phyloP scores from a whole-genome alignment of 2,113 vertebrate species.

The Elephas maximus region DNA sequence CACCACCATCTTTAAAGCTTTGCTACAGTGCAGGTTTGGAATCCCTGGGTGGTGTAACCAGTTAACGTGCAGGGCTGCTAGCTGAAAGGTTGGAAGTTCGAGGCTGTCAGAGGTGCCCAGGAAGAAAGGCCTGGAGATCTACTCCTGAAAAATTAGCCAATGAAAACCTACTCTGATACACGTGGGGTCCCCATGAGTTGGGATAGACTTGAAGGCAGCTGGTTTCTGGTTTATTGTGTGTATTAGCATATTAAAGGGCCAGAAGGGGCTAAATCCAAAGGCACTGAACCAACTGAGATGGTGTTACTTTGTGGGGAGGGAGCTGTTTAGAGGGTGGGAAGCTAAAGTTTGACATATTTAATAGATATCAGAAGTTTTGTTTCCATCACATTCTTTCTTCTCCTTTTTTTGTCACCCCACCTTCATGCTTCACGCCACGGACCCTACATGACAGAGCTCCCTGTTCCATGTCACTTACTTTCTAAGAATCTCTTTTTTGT shows the following conservation, averaged over 20 bases:
- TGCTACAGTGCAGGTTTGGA: no score
- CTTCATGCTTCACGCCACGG: not conserved
- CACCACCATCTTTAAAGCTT: not conserved
- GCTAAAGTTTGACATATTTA: not conserved
- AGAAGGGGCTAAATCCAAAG: not conserved
- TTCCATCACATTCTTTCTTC: not conserved
- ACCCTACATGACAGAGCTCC: not conserved
- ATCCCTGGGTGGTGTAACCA: not conserved
- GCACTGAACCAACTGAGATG: not conserved
- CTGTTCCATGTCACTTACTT: not conserved
- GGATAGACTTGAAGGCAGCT: not conserved
- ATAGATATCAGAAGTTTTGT: not conserved
- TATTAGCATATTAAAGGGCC: not conserved
- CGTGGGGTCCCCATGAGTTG: not conserved
- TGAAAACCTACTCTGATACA: not conserved
- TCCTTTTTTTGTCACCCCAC: not conserved
- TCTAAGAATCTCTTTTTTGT: not conserved
- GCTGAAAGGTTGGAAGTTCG: not conserved
- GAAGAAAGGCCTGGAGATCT: not conserved
- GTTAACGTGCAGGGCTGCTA: not conserved
- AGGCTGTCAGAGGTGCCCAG: not conserved
- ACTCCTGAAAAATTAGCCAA: not conserved
- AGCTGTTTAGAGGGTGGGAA: not conserved
- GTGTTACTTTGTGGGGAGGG: accelerated
- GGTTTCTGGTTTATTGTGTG: not conserved